Percentiles rank a stretch among this genome's conserved stretches.
phyloP scores from a whole-genome alignment of 1,140 invertebrate species.

The Lysiphlebus fabarum region DNA sequence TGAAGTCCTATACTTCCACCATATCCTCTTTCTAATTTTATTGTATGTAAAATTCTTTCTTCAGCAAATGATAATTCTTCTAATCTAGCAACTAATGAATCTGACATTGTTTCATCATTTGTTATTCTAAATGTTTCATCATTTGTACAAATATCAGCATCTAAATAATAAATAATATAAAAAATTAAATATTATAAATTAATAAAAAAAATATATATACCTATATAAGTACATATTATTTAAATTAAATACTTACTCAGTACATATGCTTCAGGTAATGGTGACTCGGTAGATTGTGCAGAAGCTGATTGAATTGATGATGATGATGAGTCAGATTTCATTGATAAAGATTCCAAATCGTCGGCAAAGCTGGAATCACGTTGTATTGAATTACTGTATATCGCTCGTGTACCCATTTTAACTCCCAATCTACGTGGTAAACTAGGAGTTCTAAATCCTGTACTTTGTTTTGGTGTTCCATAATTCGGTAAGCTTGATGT shows the following conservation, averaged over 20 bases:
- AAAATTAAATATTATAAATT: conserved; percentile 1
- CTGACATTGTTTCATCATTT: conserved; percentile 61
- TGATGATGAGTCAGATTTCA: conserved; percentile 48
- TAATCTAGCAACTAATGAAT: conserved; percentile 66
- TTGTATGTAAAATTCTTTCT: conserved; percentile 65
- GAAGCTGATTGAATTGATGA: conserved; percentile 44
- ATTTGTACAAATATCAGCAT: conserved; percentile 57
- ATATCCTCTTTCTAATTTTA: conserved; percentile 62
- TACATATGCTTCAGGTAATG: conserved; percentile 54
- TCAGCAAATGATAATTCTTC: conserved; percentile 70
- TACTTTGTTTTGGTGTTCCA: conserved; percentile 37
- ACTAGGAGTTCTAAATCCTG: conserved; percentile 49
- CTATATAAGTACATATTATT: no score
- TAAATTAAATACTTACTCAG: conserved; percentile 46
- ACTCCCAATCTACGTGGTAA: conserved; percentile 63
- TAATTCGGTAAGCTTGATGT: conserved; percentile 51
- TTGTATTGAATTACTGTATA: conserved; percentile 48
- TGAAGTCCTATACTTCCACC: conserved; percentile 70
- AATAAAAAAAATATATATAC: neutral
- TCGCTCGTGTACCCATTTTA: conserved; percentile 70
- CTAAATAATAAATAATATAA: conserved; percentile 32
- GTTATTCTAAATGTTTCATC: conserved; percentile 55
- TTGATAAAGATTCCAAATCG: conserved; percentile 46
- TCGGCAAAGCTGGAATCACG: conserved; percentile 46
- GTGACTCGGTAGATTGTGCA: conserved; percentile 46